Percentiles rank a stretch among this genome's conserved stretches.
phyloP scores from a whole-genome alignment of 2,888 invertebrate genomes.

The Rhaphigaster nebulosa region DNA sequence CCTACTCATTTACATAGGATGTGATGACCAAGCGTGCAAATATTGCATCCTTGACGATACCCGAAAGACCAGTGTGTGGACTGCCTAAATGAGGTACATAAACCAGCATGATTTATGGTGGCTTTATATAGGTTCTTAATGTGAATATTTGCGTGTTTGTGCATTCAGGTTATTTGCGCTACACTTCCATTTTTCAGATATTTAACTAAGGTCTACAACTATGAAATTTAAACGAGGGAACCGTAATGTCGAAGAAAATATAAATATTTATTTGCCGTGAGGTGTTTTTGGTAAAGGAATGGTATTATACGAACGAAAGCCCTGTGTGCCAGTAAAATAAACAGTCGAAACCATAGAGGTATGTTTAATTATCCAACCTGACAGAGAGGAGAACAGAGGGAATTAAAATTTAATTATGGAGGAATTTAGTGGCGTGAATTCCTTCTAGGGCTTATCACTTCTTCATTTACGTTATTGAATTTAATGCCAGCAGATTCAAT shows the following conservation, averaged over 20 bases:
- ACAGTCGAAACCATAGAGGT: not conserved
- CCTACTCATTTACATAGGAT: too few relatives aligned
- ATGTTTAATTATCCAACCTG: not conserved
- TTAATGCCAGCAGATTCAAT: not conserved
- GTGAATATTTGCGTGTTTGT: not conserved
- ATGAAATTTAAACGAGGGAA: not conserved
- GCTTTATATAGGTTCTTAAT: too few relatives aligned
- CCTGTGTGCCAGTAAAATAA: not conserved
- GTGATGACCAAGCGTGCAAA: too few relatives aligned
- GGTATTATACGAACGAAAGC: not conserved
- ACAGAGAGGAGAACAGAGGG: not conserved
- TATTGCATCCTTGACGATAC: too few relatives aligned
- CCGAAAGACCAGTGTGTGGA: too few relatives aligned
- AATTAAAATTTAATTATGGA: conserved; percentile 14
- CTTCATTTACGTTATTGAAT: not conserved
- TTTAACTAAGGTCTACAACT: not conserved
- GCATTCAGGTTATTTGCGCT: not conserved
- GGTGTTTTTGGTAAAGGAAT: not conserved
- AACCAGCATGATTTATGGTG: too few relatives aligned
- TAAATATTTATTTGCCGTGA: not conserved
- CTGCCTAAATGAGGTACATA: too few relatives aligned
- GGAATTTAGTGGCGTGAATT: not conserved
- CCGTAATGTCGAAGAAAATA: not conserved
- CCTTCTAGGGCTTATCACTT: not conserved
- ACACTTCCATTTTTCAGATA: not conserved